Evolutionary conservation across 2,113 vertebrate genomes (phyloP), one percentile per base, ranked within the genome.

Genomic region (Alouatta palliata): DNA sequence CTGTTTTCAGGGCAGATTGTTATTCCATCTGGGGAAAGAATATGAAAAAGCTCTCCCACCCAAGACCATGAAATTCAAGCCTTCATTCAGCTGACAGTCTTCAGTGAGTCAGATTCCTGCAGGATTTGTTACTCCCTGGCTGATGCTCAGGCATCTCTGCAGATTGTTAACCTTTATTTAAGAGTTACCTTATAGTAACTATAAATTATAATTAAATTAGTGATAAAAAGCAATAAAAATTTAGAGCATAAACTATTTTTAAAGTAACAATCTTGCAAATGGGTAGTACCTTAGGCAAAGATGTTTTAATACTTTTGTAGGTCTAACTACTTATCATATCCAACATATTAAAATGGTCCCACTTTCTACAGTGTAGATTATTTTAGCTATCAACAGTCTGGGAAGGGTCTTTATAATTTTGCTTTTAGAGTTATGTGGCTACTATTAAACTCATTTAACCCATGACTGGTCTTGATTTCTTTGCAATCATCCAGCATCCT

Each of bases 21-120:
- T 97, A 91, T 79, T 91, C 85, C 90, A 95, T 79, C 82, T 87
- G 68, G 40, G 45, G 27, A 43, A 66, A 68, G 19, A 91, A 45
- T 71, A 86, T 1, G 32, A 84, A 87, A 88, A 80, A 49, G 0
- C 35, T 81, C 49, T 89, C 56, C 54, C 7, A 84, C 30, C 61
- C 79, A 90, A 90, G 21, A 30, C 73, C 79, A 68, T 64, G 68
- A 56, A 85, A 94, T 40, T 68, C 30, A 73, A 94, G 54, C 37
- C 45, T 96, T 77, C 8, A 64, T 90, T 94, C 66, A 64, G 68
- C 56, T 35, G 75, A 96, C 47, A 87, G 35, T 93, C 13, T 86
- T 54, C 6, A 45, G 3, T 49, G 27, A 94, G 30, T 95, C 52
- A 23, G 56, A 80, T 87, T 95, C 49, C 25, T 19, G 47, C 9